Conservation (phyloP, 2,888 invertebrate species). For the Phaedon cochleariae region DNA sequence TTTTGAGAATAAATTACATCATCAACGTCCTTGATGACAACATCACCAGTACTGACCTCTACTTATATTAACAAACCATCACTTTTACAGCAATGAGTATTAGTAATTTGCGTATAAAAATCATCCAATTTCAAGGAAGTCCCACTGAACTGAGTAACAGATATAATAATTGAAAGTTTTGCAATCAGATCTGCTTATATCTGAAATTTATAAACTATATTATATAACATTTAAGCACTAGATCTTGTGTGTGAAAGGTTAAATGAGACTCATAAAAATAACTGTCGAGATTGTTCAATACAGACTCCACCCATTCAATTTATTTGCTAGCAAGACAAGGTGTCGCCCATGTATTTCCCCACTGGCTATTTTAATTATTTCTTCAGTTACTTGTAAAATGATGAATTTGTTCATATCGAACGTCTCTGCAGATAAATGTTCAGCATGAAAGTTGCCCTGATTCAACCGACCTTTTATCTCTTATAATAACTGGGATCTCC, state of each 20-base stretch:
- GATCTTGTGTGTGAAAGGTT: conserved; percentile 27
- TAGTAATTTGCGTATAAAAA: not conserved
- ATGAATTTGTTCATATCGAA: not conserved
- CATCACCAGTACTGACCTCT: too few relatives aligned
- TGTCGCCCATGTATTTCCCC: not conserved
- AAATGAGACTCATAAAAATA: conserved; percentile 27
- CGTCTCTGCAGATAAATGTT: too few relatives aligned
- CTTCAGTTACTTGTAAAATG: not conserved
- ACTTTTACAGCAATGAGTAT: not conserved
- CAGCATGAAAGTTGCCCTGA: too few relatives aligned
- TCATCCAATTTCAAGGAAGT: too few relatives aligned
- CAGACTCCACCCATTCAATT: not conserved
- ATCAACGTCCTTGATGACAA: too few relatives aligned
- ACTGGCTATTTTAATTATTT: not conserved
- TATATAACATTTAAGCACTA: conserved; percentile 30
- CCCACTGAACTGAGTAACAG: not conserved
- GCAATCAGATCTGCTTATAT: conserved; percentile 33
- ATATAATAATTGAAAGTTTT: conserved; percentile 33
- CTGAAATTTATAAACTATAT: conserved; percentile 36
- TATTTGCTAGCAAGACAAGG: not conserved
- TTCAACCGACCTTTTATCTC: too few relatives aligned
- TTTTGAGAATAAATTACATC: too few relatives aligned
- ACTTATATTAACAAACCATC: too few relatives aligned
- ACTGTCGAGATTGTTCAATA: not conserved
- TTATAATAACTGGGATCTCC: too few relatives aligned